Percentiles rank a stretch among this genome's conserved stretches.
Evolutionary conservation across 2,797 vertebrate genomes (phyloP).

Genomic region (Fundulus diaphanus): DNA sequence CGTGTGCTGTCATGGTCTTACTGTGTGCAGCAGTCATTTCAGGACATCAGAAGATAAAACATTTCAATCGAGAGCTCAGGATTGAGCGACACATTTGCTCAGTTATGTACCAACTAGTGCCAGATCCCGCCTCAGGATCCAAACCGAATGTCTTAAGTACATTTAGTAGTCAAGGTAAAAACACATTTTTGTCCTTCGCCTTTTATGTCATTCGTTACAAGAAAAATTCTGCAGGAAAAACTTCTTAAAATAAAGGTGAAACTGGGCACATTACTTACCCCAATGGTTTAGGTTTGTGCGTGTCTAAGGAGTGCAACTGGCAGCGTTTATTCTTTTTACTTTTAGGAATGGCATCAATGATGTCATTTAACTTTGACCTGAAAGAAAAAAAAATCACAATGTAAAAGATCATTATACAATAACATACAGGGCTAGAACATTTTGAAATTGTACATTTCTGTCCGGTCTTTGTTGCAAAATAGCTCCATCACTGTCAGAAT

Average conservation of each 20-base stretch:
- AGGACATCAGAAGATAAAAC: too few species aligned
- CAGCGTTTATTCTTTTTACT: constrained; percentile 99
- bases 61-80: too few species aligned
- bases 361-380: constrained; percentile 95
- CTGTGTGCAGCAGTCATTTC: too few species aligned
- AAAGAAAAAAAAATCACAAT: not conserved
- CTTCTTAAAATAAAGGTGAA: constrained; percentile 1
- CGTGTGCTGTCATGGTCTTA: too few species aligned
- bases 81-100: too few species aligned
- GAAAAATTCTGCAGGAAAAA: not conserved
- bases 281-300: constrained; percentile 96
- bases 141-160: not conserved
- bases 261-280: constrained; percentile 85
- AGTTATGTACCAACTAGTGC: too few species aligned
- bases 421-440: too few species aligned
- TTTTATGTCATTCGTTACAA: not conserved
- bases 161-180: not conserved
- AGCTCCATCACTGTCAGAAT: too few species aligned
- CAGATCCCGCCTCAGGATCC: not conserved
- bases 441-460: not conserved
- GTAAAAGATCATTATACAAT: not conserved
- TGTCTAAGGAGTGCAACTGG: constrained; percentile 97
- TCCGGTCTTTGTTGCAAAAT: not conserved
- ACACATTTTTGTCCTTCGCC: not conserved
- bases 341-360: constrained; percentile 98